Evolutionary conservation across 2,888 invertebrate genomes (phyloP).

Genomic region (Caenorhabditis imperialis): DNA sequence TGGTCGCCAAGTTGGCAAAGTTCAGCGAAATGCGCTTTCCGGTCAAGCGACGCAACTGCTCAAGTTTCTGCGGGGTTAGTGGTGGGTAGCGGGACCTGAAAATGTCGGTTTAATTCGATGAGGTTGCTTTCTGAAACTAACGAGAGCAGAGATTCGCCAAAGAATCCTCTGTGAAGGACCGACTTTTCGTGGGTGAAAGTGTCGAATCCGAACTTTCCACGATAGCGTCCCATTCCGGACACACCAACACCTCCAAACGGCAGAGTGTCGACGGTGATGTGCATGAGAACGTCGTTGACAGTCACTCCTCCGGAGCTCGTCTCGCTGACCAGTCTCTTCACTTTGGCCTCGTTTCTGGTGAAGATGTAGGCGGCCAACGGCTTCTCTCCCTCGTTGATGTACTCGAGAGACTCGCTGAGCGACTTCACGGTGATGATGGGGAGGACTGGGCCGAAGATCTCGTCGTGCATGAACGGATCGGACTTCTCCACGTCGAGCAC

Average conservation of each 20-base stretch:
- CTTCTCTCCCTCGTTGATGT: constrained; percentile 88
- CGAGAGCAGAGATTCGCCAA: constrained; percentile 71
- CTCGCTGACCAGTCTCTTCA: constrained; percentile 83
- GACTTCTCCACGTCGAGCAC: constrained; percentile 84
- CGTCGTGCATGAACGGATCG: constrained; percentile 85
- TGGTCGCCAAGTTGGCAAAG: constrained; percentile 40
- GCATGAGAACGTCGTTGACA: constrained; percentile 90
- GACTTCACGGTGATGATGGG: constrained; percentile 89
- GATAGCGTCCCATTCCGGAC: constrained; percentile 94
- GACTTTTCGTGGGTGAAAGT: constrained; percentile 92
- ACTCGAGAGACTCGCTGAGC: constrained; percentile 91
- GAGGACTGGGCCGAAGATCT: constrained; percentile 96
- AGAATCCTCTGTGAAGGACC: constrained; percentile 77
- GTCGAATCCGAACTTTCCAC: constrained; percentile 88
- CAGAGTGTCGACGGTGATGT: constrained; percentile 86
- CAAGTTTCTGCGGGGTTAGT: constrained; percentile 64
- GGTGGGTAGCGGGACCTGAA: constrained; percentile 73
- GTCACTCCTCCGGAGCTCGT: constrained; percentile 87
- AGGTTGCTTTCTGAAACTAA: constrained; percentile 35
- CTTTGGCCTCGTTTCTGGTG: constrained; percentile 81
- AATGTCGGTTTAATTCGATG: not conserved
- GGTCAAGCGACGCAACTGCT: constrained; percentile 64
- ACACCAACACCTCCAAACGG: constrained; percentile 96
- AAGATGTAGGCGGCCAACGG: constrained; percentile 92
- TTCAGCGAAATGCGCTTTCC: constrained; percentile 58